Conservation (phyloP, 2,113 vertebrate genomes). For the Seriola rivoliana region DNA sequence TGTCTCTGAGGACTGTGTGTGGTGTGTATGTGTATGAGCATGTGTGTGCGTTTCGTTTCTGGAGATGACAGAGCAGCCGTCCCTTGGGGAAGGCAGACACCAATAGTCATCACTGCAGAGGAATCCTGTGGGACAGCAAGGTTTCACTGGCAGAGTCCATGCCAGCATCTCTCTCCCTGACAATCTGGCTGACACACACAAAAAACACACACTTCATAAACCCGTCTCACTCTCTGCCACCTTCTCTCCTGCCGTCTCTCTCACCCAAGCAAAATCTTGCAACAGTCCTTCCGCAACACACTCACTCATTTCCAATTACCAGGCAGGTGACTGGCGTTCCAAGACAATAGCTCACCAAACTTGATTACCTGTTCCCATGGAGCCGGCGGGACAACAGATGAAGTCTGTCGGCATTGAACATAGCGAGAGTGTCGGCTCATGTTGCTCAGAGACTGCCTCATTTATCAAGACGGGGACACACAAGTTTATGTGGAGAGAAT, state of each 20-base stretch:
- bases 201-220: constrained; percentile 33
- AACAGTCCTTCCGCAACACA: constrained; percentile 65
- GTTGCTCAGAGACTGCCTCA: constrained; percentile 61
- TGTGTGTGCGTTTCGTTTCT: constrained; percentile 33
- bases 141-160: constrained; percentile 42
- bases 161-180: constrained; percentile 47
- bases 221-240: constrained; percentile 33
- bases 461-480: constrained; percentile 29
- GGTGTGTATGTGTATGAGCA: constrained; percentile 16
- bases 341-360: constrained; percentile 74
- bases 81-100: constrained; percentile 56
- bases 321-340: constrained; percentile 70
- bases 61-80: constrained; percentile 52
- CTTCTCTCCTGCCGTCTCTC: constrained; percentile 37
- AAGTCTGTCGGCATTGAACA: constrained; percentile 62
- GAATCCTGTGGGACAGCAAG: constrained; percentile 53
- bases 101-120: constrained; percentile 65
- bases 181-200: constrained; percentile 49
- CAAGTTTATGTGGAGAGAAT: constrained; percentile 6
- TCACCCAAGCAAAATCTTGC: constrained; percentile 32
- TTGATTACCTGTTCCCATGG: constrained; percentile 79
- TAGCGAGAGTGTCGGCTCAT: constrained; percentile 34
- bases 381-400: constrained; percentile 67
- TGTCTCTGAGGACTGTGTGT: constrained; percentile 24
- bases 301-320: constrained; percentile 79